Evolutionary conservation across 1,140 invertebrate genomes (phyloP), one percentile per base, ranked within the genome.

Genomic region (Zaprionus davidi): DNA sequence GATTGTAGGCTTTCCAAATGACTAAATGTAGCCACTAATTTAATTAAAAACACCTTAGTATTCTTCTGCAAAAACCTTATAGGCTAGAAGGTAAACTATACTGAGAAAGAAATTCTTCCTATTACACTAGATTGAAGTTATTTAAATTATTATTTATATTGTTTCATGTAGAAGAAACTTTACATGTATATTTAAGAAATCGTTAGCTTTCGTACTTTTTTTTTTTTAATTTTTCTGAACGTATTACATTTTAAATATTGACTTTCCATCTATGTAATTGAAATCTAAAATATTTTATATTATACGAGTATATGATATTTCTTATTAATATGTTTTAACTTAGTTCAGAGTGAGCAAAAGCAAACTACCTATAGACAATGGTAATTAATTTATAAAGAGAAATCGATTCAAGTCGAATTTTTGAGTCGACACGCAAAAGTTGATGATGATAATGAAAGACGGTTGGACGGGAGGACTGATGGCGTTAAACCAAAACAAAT

Each of bases 381-480:
- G 38, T 71, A 57, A 76, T 79, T 71, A 71, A 76, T 63, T 73
- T 65, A 38, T 5, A 46, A 49, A 56, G 38, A 55, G 51, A 76
- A 66, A 79, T 79, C 67, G 76, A 79, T 79, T 60, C 13, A 36
- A 74, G 44, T 28, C 20, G n/a, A 67, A 79, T 57, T 79, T 62
- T 71, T 57, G 49, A 76, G 38, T 53, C 12, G 34, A 44, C 72
- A 75, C 76, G 67, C 73, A 76, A 76, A 49, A 68, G 34, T 24
- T 34, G 31, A 49, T 74, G 26, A 55, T 46, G 22, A 70, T 20
- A 22, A 41, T 7, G 44, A 15, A 24, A 26, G 5, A 17, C n/a
- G n/a, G 38, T 44, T 44, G 38, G n/a, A 46, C 6, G 41, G 15
- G 5, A 41, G 5, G 7, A 2, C 34, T 38, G 36, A 59, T 44